These are phyloP conservation scores for Drosophila ezoana DNA, from an alignment of 2,888 invertebrate species.

Conservation along the genomic window DNA sequence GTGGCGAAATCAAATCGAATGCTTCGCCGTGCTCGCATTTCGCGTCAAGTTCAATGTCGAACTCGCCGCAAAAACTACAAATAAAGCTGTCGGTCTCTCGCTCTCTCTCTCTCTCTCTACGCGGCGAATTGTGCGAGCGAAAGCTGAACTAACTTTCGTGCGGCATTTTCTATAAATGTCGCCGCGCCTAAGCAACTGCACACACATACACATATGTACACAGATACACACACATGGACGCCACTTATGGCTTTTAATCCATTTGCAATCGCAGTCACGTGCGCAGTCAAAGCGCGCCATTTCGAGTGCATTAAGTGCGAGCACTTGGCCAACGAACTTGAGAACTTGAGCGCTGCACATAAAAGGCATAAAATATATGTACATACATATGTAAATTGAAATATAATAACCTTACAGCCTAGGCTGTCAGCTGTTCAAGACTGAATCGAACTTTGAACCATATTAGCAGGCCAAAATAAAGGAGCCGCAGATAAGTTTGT, in stretches of 20 bases:
- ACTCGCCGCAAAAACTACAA: slow-evolving; percentile 6
- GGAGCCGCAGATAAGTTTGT: no score
- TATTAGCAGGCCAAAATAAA: no score
- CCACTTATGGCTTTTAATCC: slow-evolving; percentile 23
- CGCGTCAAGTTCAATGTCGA: slow-evolving; percentile 61
- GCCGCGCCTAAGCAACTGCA: slow-evolving; percentile 4
- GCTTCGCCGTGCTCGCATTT: slow-evolving; percentile 29
- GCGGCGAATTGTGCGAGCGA: slow-evolving; percentile 19
- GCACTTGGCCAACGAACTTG: slow-evolving; percentile 50
- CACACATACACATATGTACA: background rate
- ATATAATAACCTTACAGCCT: background rate
- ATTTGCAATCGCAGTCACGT: slow-evolving; percentile 50
- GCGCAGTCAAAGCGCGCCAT: slow-evolving; percentile 26
- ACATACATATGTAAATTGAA: no score
- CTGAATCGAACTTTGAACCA: no score
- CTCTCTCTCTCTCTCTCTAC: no score
- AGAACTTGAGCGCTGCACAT: slow-evolving; percentile 34
- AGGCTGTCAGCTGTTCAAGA: background rate
- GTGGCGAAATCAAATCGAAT: slow-evolving; percentile 11
- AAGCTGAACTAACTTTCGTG: slow-evolving; percentile 11
- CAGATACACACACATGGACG: background rate
- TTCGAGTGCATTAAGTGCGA: slow-evolving; percentile 45
- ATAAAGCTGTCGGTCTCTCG: no score
- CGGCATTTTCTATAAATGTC: slow-evolving; percentile 12
- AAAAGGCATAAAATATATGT: slow-evolving; percentile 5